phyloP scores from a whole-genome alignment of 2,888 invertebrate genomes.

The Phymatocera aterrima region DNA sequence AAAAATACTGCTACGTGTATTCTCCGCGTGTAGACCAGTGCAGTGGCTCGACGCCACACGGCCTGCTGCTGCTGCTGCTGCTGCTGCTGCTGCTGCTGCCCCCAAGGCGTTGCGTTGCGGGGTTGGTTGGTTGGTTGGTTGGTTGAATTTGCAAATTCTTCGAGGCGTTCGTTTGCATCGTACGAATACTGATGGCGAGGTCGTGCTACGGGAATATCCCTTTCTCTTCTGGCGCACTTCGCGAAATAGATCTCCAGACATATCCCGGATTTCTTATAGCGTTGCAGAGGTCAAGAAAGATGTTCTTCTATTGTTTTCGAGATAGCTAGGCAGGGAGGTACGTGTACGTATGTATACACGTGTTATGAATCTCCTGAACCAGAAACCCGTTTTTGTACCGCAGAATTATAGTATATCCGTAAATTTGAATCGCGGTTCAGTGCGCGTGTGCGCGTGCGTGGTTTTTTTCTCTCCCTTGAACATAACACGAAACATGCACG shows the following conservation, averaged over 20 bases:
- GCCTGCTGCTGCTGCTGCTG: not conserved
- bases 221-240: not conserved
- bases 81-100: not conserved
- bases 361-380: conserved; percentile 13
- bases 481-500: not conserved
- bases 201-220: not conserved
- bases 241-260: conserved; percentile 6
- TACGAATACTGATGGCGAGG: not conserved
- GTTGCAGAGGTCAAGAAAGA: not conserved
- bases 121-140: no score
- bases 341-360: not conserved
- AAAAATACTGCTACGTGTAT: conserved; percentile 59
- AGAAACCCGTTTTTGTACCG: no score
- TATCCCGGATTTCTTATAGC: not conserved
- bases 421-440: not conserved
- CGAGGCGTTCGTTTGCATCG: conserved; percentile 6
- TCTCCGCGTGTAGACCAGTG: not conserved
- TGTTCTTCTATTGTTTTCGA: not conserved
- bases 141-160: conserved; percentile 20
- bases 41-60: not conserved
- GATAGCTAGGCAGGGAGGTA: not conserved
- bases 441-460: no score
- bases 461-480: not conserved
- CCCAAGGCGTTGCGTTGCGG: no score
- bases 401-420: not conserved